Evolutionary conservation across 2,113 vertebrate species (phyloP).

Genomic region (Leucoraja erinaceus): DNA sequence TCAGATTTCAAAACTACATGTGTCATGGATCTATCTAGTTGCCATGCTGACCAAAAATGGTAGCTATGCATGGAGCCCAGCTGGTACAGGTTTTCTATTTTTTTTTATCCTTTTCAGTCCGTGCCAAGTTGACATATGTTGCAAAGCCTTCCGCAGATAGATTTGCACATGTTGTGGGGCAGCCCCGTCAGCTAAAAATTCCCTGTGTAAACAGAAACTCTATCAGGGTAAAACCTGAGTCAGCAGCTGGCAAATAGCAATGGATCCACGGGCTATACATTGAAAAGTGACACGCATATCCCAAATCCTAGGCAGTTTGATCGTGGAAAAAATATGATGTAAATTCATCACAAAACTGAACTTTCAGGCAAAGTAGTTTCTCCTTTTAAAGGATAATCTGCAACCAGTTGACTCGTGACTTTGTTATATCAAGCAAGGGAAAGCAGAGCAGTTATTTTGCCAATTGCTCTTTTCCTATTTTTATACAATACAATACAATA

Average conservation of each 20-base stretch:
- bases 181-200: slow-evolving; percentile 44
- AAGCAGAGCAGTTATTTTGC: not conserved
- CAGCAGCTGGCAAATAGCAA: slow-evolving; percentile 51
- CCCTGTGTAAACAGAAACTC: slow-evolving; percentile 51
- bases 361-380: not conserved
- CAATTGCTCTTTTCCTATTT: not conserved
- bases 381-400: not conserved
- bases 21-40: slow-evolving; percentile 39
- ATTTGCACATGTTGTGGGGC: slow-evolving; percentile 49
- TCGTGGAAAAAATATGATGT: not conserved
- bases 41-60: slow-evolving; percentile 49
- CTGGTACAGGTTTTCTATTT: slow-evolving; percentile 46
- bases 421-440: not conserved
- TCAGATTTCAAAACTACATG: slow-evolving; percentile 36
- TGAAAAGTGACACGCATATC: not conserved
- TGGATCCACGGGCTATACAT: slow-evolving; percentile 36
- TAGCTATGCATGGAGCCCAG: slow-evolving; percentile 47
- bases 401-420: not conserved
- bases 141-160: slow-evolving; percentile 43
- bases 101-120: slow-evolving; percentile 44
- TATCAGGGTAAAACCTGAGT: slow-evolving; percentile 47
- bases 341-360: not conserved
- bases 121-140: slow-evolving; percentile 44
- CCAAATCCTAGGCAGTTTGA: slow-evolving; percentile 5
- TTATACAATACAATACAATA: no score